Base-by-base conservation (phyloP, 1,140 invertebrate genomes). In the Micrasema longulum region DNA sequence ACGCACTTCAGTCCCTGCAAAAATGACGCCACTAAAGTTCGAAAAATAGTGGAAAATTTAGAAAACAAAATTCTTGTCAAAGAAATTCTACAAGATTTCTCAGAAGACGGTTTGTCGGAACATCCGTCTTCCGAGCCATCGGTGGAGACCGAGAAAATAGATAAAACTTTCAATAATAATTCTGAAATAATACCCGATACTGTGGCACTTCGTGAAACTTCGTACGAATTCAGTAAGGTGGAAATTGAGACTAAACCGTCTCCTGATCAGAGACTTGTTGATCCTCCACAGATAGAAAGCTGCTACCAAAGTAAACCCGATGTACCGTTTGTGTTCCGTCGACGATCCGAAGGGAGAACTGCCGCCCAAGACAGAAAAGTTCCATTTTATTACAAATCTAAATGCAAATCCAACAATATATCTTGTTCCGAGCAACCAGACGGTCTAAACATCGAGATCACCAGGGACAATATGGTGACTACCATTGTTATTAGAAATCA, bases 371-470 rank as follows among this genome's bases (percentile, higher is more conserved):
- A 22, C 4, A 53, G 18, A 12, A 71, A 71, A 41, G 52, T 71
- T 31, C 62, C 62, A 7, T 71, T 71, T 55, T 71, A 31, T 18
- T 71, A 66, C 38, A 71, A 71, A 38, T 65, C 69, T 10, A 71
- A 45, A 20, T 71, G 69, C 18, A 45, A 31, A 22, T 26, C 35
- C 5, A 2, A 31, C 26, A 57, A 71, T 12, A 48, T 65, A 12
- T 57, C 16, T 12, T 35, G 31, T 12, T 47, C 18, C 2, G 55
- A 52, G 26, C 48, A 38, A n/a, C 62, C 55, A 36, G 69, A 71
- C 26, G 60, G 69, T 7, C 18, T 65, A 11, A 71, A 71, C 14
- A 71, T 65, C 5, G 62, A 55, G 36, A 71, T 71, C 23, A 41
- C 16, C 0, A 41, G 50, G 20, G 69, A 71, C 16, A 71, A 66